Conservation (phyloP, 2,113 vertebrate species). For the Chionomys nivalis region DNA sequence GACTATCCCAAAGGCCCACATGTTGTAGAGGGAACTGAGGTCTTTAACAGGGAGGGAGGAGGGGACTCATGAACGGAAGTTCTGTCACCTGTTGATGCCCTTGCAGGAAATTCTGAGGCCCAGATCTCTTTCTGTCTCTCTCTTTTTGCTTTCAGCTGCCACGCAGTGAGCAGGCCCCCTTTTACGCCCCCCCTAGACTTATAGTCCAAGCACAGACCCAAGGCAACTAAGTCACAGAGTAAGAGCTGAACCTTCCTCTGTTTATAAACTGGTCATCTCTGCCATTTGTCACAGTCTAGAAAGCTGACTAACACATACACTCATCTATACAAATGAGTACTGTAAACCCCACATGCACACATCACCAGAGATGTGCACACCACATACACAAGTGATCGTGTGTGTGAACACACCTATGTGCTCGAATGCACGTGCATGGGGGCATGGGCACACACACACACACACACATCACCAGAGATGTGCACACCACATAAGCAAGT, state of each 20-base stretch:
- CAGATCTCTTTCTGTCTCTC: neutral
- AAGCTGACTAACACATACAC: too few species aligned
- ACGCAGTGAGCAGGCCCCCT: neutral
- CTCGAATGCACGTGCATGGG: too few species aligned
- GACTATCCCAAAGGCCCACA: neutral
- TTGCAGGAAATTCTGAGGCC: neutral
- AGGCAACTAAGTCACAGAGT: neutral
- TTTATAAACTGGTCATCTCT: neutral
- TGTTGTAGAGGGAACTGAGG: neutral
- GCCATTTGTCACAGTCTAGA: neutral
- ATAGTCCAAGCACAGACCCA: neutral
- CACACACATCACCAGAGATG: neutral
- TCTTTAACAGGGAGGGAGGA: rapidly evolving
- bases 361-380: neutral
- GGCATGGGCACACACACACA: too few species aligned
- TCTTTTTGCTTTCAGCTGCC: neutral
- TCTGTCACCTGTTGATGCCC: neutral
- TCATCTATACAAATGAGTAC: neutral
- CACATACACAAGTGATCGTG: too few species aligned
- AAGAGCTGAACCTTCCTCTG: neutral
- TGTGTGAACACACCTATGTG: too few species aligned
- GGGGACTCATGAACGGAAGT: neutral
- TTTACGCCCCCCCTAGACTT: too few species aligned
- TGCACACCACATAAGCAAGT: neutral
- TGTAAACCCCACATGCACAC: neutral